phyloP scores from a whole-genome alignment of 2,113 vertebrate genomes.

The Ovibos moschatus region DNA sequence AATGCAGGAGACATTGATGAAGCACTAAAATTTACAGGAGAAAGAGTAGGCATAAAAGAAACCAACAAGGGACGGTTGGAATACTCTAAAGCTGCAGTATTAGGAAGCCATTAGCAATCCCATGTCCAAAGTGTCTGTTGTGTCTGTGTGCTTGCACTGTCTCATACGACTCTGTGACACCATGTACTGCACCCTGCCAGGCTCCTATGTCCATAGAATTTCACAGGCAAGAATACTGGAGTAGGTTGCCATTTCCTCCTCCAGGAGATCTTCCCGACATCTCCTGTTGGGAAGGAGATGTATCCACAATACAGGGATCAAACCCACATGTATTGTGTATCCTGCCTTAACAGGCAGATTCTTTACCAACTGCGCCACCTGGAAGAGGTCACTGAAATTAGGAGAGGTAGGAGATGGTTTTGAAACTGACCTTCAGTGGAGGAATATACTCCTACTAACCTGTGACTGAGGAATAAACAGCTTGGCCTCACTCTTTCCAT shows the following conservation, averaged over 20 bases:
- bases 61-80: neutral
- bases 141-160: neutral
- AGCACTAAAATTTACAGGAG: neutral
- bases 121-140: neutral
- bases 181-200: neutral
- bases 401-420: neutral
- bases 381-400: neutral
- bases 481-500: neutral
- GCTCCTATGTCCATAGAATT: neutral
- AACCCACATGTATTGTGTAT: neutral
- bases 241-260: neutral
- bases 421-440: neutral
- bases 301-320: neutral
- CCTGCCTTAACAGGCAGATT: neutral
- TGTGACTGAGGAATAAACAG: neutral
- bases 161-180: neutral
- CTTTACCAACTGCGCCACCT: neutral
- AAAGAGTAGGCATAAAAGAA: neutral
- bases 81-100: neutral
- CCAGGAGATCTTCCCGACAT: neutral
- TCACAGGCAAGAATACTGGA: neutral
- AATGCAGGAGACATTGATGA: neutral
- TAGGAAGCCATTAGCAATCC: neutral
- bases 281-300: neutral
- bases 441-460: neutral